Evolutionary conservation across 2,113 vertebrate genomes (phyloP).

Genomic region (Laticauda colubrina): DNA sequence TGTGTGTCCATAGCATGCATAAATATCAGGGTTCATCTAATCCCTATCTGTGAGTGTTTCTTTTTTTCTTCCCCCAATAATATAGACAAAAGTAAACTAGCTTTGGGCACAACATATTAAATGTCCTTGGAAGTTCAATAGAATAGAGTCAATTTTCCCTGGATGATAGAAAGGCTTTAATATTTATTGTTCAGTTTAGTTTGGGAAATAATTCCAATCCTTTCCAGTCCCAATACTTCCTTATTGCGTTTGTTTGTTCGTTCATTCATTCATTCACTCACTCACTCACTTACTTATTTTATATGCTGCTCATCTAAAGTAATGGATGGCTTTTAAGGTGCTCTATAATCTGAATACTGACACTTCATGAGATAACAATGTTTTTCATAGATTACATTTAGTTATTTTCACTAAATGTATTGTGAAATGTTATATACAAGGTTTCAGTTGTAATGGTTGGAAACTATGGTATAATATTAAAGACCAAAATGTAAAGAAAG

Average conservation of each 20-base stretch:
- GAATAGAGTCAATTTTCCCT: background rate
- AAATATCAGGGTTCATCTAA: background rate
- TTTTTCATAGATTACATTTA: conserved; percentile 35
- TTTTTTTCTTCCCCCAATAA: background rate
- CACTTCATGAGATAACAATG: conserved; percentile 5
- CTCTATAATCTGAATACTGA: background rate
- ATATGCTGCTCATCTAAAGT: background rate
- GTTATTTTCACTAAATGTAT: conserved; percentile 31
- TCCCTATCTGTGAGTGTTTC: background rate
- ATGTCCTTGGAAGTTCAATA: background rate
- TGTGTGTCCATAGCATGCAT: background rate
- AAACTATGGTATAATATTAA: conserved; percentile 57
- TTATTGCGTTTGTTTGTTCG: background rate
- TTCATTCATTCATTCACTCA: too few species aligned
- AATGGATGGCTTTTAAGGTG: background rate
- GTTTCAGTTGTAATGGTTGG: conserved; percentile 57
- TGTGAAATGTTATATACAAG: background rate
- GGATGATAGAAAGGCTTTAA: background rate
- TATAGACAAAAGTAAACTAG: background rate
- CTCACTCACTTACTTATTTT: too few species aligned
- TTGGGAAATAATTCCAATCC: background rate
- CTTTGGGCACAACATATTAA: background rate
- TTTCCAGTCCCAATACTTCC: background rate
- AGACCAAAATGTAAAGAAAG: conserved; percentile 60
- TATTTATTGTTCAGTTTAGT: background rate